phyloP scores from a whole-genome alignment of 2,113 vertebrate species.

The Calidris pygmaea region DNA sequence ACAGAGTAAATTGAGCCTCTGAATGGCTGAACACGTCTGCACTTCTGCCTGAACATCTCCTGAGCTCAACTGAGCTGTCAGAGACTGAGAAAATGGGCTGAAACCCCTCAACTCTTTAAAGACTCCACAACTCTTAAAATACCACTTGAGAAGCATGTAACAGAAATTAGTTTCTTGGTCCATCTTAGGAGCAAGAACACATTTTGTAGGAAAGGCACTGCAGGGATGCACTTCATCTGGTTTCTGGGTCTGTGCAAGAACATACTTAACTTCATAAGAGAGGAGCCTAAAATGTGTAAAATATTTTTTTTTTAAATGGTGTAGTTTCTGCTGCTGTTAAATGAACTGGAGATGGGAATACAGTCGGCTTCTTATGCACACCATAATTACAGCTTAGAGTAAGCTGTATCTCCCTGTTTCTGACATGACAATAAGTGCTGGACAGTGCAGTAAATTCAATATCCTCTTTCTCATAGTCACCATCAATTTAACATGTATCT shows the following conservation, averaged over 20 bases:
- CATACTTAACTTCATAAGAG: neutral
- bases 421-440: neutral
- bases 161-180: neutral
- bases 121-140: neutral
- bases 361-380: neutral
- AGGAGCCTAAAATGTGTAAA: neutral
- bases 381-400: neutral
- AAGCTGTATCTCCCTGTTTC: neutral
- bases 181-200: neutral
- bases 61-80: neutral
- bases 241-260: neutral
- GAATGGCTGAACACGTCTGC: neutral
- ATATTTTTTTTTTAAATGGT: no score
- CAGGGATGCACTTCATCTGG: neutral
- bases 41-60: neutral
- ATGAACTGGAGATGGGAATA: neutral
- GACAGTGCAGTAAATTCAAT: neutral
- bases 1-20: neutral
- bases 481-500: neutral
- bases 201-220: neutral
- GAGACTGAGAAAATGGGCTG: neutral
- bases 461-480: neutral
- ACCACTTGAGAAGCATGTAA: neutral
- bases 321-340: neutral
- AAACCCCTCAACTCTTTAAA: neutral